phyloP scores from a whole-genome alignment of 37 sponge, comb jelly and placozoan genomes.

The Oopsacas minuta region DNA sequence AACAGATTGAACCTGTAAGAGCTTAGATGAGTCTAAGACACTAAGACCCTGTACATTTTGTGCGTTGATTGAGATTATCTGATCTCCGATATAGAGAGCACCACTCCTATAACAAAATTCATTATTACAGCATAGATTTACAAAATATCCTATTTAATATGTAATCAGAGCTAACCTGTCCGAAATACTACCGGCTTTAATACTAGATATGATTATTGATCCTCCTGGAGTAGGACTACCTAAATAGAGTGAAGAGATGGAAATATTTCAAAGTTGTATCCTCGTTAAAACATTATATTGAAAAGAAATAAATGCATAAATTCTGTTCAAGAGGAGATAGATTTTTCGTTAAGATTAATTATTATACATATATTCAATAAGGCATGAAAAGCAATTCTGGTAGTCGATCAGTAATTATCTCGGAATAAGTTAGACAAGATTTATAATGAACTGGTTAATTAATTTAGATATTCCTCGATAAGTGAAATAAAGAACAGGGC shows the following conservation, averaged over 20 bases:
- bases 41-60: neutral
- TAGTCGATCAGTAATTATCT: too few relatives aligned
- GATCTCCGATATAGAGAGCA: slow-evolving; percentile 63
- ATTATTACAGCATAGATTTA: neutral
- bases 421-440: too few relatives aligned
- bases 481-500: too few relatives aligned
- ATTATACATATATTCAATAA: too few relatives aligned
- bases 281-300: too few relatives aligned
- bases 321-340: too few relatives aligned
- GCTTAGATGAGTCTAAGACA: neutral
- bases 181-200: neutral
- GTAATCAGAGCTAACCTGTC: neutral
- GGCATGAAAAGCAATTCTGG: too few relatives aligned
- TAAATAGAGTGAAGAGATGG: neutral
- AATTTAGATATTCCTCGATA: too few relatives aligned
- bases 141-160: neutral
- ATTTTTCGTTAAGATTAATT: too few relatives aligned
- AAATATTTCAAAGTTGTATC: too few relatives aligned
- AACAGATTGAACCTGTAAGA: neutral
- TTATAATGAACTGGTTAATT: too few relatives aligned
- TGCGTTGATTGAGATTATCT: slow-evolving; percentile 68
- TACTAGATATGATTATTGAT: neutral
- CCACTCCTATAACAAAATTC: slow-evolving; percentile 42
- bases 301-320: too few relatives aligned
- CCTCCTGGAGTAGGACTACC: slow-evolving; percentile 4